Percentiles rank a stretch among this genome's conserved stretches.
Conservation (phyloP, 1,140 invertebrate species). For the Monochamus saltuarius region DNA sequence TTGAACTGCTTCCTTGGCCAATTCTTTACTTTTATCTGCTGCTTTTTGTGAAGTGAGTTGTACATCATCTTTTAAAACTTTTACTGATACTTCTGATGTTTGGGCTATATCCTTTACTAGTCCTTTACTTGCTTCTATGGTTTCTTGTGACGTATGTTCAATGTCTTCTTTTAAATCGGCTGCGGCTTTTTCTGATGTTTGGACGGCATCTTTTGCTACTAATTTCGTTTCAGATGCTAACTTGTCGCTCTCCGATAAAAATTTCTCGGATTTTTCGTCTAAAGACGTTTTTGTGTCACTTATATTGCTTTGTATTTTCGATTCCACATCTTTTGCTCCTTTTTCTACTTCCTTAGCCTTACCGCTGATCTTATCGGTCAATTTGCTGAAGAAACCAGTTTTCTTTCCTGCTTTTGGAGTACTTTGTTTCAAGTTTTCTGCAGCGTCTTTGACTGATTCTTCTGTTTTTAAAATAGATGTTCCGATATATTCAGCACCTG, state of each 20-base stretch:
- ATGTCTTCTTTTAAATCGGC: conserved; percentile 13
- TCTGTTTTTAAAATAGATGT: not conserved
- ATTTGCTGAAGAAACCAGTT: conserved; percentile 23
- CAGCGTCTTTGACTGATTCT: conserved; percentile 1
- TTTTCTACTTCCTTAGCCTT: conserved; percentile 26
- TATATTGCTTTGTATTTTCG: no score
- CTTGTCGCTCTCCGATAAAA: no score
- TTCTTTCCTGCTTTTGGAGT: conserved; percentile 6
- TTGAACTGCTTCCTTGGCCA: conserved; percentile 1
- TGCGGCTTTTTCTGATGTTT: not conserved
- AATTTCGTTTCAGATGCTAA: not conserved
- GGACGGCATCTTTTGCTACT: not conserved
- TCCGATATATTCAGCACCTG: not conserved
- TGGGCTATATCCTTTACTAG: not conserved
- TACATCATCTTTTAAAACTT: conserved; percentile 1
- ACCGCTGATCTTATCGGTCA: conserved; percentile 24
- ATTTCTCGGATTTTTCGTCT: no score
- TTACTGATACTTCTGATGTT: not conserved
- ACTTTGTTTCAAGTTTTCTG: not conserved
- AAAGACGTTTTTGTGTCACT: no score
- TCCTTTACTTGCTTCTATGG: not conserved
- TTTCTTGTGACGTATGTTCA: conserved; percentile 2
- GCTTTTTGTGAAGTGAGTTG: not conserved
- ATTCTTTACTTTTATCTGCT: conserved; percentile 11
- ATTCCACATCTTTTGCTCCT: conserved; percentile 3